Evolutionary conservation across 2,888 invertebrate genomes (phyloP).

Genomic region (Yponomeuta malinellus): DNA sequence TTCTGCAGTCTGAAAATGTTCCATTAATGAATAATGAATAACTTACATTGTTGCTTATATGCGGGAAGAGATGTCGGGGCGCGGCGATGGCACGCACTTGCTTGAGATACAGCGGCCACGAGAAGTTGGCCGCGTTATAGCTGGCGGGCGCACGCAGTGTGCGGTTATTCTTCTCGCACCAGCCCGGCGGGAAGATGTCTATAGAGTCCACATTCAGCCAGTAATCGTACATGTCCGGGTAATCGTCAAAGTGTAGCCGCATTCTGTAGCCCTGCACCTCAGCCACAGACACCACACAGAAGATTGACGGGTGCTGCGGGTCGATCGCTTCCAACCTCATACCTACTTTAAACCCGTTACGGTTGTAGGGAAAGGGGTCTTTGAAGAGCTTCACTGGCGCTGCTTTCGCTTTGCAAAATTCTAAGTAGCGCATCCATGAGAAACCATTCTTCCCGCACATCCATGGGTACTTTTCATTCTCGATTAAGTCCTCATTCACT

Average conservation of each 20-base stretch:
- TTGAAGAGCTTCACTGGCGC: constrained; percentile 87
- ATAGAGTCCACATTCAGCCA: constrained; percentile 95
- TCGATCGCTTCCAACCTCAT: constrained; percentile 96
- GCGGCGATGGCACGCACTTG: constrained; percentile 85
- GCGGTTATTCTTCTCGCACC: constrained; percentile 91
- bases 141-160: constrained; percentile 86
- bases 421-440: constrained; percentile 86
- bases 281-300: constrained; percentile 90
- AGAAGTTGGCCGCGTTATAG: constrained; percentile 78
- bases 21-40: background rate
- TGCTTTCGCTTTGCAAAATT: constrained; percentile 81
- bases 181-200: constrained; percentile 95
- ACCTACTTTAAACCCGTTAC: constrained; percentile 87
- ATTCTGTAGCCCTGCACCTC: constrained; percentile 89
- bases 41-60: constrained; percentile 79
- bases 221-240: constrained; percentile 90
- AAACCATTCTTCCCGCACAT: constrained; percentile 83
- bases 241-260: constrained; percentile 94
- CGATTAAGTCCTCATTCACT: constrained; percentile 46
- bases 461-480: constrained; percentile 79
- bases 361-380: constrained; percentile 84
- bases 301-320: constrained; percentile 91
- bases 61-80: constrained; percentile 84
- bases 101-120: constrained; percentile 89
- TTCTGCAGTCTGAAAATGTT: too few relatives aligned